phyloP scores from a whole-genome alignment of 2,113 vertebrate genomes.

The Phalacrocorax carbo region DNA sequence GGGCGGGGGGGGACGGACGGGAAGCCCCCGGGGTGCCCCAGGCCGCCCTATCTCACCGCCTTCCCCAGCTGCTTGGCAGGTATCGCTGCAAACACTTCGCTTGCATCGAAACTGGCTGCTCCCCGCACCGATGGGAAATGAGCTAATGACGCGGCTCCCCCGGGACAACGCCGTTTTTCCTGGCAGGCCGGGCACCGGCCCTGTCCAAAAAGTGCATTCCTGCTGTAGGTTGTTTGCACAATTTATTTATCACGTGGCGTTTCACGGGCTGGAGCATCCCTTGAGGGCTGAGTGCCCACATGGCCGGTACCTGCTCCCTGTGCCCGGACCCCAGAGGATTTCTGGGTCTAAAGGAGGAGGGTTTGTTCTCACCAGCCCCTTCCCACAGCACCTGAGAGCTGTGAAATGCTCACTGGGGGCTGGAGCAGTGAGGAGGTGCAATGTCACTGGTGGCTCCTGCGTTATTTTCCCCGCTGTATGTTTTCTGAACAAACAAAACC shows the following conservation, averaged over 20 bases:
- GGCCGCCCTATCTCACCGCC: background rate
- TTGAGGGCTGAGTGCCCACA: background rate
- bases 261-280: background rate
- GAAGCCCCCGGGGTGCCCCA: background rate
- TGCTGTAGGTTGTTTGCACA: background rate
- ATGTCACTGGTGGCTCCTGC: background rate
- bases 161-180: background rate
- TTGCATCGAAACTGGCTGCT: background rate
- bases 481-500: conserved; percentile 16
- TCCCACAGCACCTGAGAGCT: background rate
- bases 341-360: background rate
- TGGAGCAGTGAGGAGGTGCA: background rate
- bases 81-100: background rate
- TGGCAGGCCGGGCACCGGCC: background rate
- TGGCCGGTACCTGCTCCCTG: accelerated
- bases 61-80: background rate
- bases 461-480: background rate
- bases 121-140: background rate
- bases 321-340: background rate
- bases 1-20: background rate
- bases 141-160: background rate
- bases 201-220: background rate
- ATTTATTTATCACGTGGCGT: accelerated
- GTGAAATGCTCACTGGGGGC: background rate
- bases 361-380: background rate